Evolutionary conservation across 2,113 vertebrate genomes (phyloP).

Genomic region (Odobenus rosmarus): DNA sequence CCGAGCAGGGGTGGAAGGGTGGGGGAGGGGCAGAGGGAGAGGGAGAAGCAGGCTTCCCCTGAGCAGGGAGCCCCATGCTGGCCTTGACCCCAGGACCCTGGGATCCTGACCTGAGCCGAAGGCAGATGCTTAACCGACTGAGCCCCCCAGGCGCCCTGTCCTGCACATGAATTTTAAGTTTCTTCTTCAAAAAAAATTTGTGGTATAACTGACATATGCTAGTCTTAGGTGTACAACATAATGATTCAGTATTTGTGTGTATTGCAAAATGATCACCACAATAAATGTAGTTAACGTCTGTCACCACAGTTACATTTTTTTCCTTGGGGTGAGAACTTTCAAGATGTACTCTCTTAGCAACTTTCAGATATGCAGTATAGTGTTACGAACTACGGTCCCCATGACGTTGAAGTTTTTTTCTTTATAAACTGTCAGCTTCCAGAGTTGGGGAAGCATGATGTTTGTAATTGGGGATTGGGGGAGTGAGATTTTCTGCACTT

Average conservation of each 20-base stretch:
- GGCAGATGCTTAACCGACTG: no score
- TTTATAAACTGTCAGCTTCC: background rate
- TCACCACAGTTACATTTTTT: background rate
- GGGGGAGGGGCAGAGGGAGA: background rate
- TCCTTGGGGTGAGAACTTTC: background rate
- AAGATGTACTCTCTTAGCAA: background rate
- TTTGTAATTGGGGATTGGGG: background rate
- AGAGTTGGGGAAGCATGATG: background rate
- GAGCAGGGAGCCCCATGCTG: background rate
- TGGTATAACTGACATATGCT: background rate
- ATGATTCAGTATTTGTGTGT: background rate
- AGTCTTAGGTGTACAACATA: background rate
- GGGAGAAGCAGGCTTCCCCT: background rate
- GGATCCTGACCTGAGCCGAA: background rate
- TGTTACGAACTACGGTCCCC: background rate
- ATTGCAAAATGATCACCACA: background rate
- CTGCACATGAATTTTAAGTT: background rate
- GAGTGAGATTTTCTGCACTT: background rate
- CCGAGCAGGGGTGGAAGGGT: background rate
- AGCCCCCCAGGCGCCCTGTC: background rate
- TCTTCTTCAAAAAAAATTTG: background rate
- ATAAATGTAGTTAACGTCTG: background rate
- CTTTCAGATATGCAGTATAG: background rate
- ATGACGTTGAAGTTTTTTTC: background rate
- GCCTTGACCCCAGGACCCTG: accelerated